phyloP scores from a whole-genome alignment of 2,888 invertebrate genomes.

The Punctoribates punctum region DNA sequence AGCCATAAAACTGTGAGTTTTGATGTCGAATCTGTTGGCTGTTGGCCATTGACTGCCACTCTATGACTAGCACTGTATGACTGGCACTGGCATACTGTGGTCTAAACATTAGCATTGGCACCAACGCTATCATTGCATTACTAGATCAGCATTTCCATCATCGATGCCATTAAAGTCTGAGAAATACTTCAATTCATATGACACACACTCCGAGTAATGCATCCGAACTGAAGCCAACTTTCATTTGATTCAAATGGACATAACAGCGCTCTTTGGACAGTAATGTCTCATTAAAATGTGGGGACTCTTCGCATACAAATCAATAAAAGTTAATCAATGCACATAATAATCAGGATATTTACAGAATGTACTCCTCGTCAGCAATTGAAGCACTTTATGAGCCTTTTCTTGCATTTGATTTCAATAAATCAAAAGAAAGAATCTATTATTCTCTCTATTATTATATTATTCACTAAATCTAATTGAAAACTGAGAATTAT shows the following conservation, averaged over 20 bases:
- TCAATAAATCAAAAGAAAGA: neutral
- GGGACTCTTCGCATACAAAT: neutral
- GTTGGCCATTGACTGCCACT: neutral
- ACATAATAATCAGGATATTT: conserved; percentile 14
- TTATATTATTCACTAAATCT: too few species aligned
- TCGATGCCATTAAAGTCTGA: conserved; percentile 1
- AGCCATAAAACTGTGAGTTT: conserved; percentile 10
- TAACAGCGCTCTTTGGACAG: conserved; percentile 16
- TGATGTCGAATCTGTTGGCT: conserved; percentile 25
- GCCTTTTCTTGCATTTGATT: neutral
- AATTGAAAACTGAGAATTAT: too few species aligned
- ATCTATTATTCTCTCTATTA: too few species aligned
- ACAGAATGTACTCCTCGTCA: neutral
- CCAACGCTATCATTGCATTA: neutral
- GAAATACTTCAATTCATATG: neutral
- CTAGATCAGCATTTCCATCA: conserved; percentile 15
- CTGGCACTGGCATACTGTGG: neutral
- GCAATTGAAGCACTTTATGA: neutral
- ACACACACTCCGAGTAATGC: neutral
- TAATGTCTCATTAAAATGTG: conserved; percentile 23
- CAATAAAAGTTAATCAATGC: conserved; percentile 32
- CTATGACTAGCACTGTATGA: too few species aligned
- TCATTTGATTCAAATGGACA: conserved; percentile 18
- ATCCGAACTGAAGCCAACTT: conserved; percentile 7
- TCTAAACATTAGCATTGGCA: neutral